Evolutionary conservation across 2,113 vertebrate species (phyloP).

Genomic region (Stercorarius parasiticus): DNA sequence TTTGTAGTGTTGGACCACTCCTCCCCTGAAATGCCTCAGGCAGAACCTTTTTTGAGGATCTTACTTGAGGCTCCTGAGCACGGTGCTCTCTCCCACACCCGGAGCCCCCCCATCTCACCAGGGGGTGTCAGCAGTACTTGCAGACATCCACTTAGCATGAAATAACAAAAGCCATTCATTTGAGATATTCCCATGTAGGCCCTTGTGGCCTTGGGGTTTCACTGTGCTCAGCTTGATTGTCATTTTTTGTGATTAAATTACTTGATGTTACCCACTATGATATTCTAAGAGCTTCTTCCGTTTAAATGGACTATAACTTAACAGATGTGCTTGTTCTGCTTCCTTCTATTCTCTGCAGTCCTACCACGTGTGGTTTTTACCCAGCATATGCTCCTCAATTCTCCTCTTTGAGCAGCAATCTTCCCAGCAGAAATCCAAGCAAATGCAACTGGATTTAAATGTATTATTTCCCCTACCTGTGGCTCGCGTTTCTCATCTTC

Average conservation of each 20-base stretch:
- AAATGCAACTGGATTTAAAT: background rate
- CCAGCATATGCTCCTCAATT: background rate
- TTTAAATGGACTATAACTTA: background rate
- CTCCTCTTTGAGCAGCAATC: background rate
- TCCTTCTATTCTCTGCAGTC: background rate
- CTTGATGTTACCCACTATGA: background rate
- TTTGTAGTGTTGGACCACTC: no score
- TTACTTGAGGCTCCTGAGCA: background rate
- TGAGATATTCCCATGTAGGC: background rate
- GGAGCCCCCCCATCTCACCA: background rate
- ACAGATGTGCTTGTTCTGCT: background rate
- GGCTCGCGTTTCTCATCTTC: background rate
- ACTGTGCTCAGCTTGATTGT: background rate
- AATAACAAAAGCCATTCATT: background rate
- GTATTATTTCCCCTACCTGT: background rate
- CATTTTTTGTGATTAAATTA: background rate
- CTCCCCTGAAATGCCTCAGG: background rate
- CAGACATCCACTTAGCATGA: background rate
- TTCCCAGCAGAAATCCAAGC: background rate
- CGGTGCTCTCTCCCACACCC: fast-evolving
- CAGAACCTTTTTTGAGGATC: background rate
- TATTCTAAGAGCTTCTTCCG: background rate
- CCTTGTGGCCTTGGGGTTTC: background rate
- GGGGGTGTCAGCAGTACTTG: background rate
- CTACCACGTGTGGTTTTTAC: background rate